A percentile compares a stretch with the other conserved stretches of the same genome.
phyloP scores from a whole-genome alignment of 2,113 vertebrate genomes.

The human (Homo sapiens) region DNA sequence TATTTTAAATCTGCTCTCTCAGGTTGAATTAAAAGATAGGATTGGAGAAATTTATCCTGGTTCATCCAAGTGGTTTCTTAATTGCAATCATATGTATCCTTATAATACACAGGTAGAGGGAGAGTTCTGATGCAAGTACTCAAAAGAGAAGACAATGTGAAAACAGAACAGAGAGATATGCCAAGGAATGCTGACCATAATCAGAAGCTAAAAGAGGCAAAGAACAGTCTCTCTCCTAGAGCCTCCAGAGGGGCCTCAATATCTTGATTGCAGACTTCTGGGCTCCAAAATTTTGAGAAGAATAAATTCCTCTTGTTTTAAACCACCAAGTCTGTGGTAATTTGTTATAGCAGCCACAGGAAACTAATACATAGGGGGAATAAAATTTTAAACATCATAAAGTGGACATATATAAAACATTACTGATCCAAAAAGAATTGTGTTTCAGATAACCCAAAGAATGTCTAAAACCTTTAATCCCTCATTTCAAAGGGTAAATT shows the following conservation, averaged over 20 bases:
- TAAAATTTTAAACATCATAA: not conserved
- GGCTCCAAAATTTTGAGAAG: not conserved
- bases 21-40: not conserved
- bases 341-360: not conserved
- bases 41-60: not conserved
- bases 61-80: not conserved
- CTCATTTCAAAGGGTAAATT: slow-evolving; percentile 42
- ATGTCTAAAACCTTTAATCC: slow-evolving; percentile 27
- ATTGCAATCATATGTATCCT: not conserved
- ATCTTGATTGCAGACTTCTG: not conserved
- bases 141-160: not conserved
- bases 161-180: not conserved
- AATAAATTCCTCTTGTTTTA: slow-evolving; percentile 6
- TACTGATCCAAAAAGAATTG: not conserved
- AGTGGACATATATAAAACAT: not conserved
- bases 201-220: not conserved
- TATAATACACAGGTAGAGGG: not conserved
- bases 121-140: not conserved
- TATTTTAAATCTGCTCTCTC: too few relatives aligned
- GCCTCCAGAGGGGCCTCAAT: not conserved
- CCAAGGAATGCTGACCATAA: not conserved
- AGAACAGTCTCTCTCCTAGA: not conserved
- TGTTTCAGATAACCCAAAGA: slow-evolving; percentile 39
- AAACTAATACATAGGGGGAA: not conserved
- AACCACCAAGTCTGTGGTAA: not conserved